A percentile compares a stretch with the other conserved stretches of the same genome.
Evolutionary conservation across 2,888 invertebrate genomes (phyloP).

Genomic region (Eilema griseolum): DNA sequence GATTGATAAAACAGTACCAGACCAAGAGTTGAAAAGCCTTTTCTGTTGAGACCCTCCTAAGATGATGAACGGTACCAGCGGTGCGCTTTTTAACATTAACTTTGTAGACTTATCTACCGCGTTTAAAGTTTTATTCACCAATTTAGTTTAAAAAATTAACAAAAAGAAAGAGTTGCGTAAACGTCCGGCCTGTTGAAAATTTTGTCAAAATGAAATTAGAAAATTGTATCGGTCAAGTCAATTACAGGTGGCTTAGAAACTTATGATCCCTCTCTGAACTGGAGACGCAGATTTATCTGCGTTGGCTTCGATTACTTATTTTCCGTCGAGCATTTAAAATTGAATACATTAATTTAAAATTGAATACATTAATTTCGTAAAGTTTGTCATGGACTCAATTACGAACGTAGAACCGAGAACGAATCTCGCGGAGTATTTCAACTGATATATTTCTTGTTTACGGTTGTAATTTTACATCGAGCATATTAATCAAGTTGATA

Average conservation of each 20-base stretch:
- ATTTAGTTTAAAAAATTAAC: slow-evolving; percentile 28
- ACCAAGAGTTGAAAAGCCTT: too few species aligned
- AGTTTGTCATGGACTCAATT: slow-evolving; percentile 63
- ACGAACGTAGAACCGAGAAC: slow-evolving; percentile 52
- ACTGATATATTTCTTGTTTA: slow-evolving; percentile 57
- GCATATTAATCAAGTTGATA: slow-evolving; percentile 58
- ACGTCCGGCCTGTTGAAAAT: slow-evolving; percentile 34
- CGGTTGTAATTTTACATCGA: slow-evolving; percentile 55
- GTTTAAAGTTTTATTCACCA: background rate
- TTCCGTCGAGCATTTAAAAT: slow-evolving; percentile 64
- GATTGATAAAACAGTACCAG: too few species aligned
- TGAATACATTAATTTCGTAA: slow-evolving; percentile 72
- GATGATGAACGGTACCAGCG: too few species aligned
- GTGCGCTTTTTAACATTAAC: background rate
- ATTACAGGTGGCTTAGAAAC: slow-evolving; percentile 77
- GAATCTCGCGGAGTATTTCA: slow-evolving; percentile 58
- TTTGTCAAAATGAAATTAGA: slow-evolving; percentile 60
- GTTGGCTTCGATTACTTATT: slow-evolving; percentile 71
- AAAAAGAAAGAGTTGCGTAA: background rate
- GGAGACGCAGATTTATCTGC: slow-evolving; percentile 74
- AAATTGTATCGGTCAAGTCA: slow-evolving; percentile 65
- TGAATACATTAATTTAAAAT: too few species aligned
- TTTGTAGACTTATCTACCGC: background rate
- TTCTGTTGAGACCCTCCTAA: too few species aligned
- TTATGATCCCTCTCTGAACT: slow-evolving; percentile 68